phyloP scores from a whole-genome alignment of 2,797 vertebrate species.

The Phrynocephalus vlangalii region DNA sequence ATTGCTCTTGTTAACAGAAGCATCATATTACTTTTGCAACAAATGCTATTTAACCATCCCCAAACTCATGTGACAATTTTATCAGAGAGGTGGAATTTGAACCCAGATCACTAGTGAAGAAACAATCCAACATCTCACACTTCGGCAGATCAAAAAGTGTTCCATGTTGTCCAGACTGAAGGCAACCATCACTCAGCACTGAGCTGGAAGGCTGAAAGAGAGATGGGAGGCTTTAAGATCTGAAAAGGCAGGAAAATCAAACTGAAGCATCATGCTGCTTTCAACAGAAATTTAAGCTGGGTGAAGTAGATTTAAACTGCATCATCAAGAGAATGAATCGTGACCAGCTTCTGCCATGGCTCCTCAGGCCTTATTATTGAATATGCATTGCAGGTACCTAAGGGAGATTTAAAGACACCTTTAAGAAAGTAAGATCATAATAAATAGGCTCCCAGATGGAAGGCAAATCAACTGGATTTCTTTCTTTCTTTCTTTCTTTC shows the following conservation, averaged over 20 bases:
- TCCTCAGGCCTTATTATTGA: neutral
- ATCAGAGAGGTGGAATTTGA: neutral
- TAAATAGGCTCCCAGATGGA: neutral
- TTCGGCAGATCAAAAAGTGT: neutral
- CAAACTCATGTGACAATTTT: neutral
- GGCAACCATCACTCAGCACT: neutral
- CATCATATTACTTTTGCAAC: neutral
- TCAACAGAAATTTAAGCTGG: constrained; percentile 5
- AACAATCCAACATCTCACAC: neutral
- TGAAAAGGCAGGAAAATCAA: neutral
- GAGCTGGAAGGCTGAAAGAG: neutral
- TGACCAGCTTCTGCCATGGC: neutral
- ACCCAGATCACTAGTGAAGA: neutral
- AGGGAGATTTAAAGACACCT: neutral
- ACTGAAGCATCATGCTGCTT: neutral
- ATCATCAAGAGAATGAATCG: neutral
- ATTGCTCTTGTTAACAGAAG: neutral
- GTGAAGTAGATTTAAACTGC: neutral
- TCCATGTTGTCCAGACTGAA: neutral
- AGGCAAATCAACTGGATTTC: neutral
- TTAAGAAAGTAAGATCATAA: neutral
- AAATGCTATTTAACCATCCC: neutral
- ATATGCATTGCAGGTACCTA: neutral
- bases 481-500: neutral
- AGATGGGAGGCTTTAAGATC: neutral